phyloP scores from a whole-genome alignment of 1,140 invertebrate species.

The Camponotus pennsylvanicus region DNA sequence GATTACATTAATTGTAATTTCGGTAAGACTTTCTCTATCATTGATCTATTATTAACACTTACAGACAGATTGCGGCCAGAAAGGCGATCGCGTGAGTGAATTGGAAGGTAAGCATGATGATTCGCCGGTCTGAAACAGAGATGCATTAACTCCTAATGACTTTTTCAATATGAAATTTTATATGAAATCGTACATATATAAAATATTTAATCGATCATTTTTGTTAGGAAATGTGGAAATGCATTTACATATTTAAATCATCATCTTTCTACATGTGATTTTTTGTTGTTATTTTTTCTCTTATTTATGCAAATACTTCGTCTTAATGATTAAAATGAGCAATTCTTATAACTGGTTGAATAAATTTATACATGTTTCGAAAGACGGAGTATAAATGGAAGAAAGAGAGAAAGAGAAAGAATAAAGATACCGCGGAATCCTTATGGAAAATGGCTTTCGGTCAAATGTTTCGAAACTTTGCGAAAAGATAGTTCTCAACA shows the following conservation, averaged over 20 bases:
- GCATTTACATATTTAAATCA: background rate
- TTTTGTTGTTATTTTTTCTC: background rate
- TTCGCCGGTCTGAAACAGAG: conserved; percentile 70
- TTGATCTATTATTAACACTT: conserved; percentile 63
- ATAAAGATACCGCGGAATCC: background rate
- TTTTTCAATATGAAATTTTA: background rate
- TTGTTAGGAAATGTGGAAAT: background rate
- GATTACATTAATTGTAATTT: background rate
- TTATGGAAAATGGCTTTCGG: no score
- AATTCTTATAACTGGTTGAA: background rate
- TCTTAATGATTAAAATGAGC: background rate
- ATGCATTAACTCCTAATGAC: background rate
- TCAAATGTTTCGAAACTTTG: no score
- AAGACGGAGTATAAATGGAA: background rate
- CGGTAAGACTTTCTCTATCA: background rate
- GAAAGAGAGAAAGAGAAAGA: background rate
- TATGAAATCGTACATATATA: background rate
- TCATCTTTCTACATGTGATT: background rate
- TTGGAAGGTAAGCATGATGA: conserved; percentile 71
- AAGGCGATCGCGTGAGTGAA: conserved; percentile 60
- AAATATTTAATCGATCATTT: background rate
- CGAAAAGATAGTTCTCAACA: no score
- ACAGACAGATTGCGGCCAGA: conserved; percentile 71
- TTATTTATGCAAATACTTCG: background rate
- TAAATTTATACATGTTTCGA: background rate